Conservation (phyloP, 2,888 invertebrate species). For the Melanostoma scalare region DNA sequence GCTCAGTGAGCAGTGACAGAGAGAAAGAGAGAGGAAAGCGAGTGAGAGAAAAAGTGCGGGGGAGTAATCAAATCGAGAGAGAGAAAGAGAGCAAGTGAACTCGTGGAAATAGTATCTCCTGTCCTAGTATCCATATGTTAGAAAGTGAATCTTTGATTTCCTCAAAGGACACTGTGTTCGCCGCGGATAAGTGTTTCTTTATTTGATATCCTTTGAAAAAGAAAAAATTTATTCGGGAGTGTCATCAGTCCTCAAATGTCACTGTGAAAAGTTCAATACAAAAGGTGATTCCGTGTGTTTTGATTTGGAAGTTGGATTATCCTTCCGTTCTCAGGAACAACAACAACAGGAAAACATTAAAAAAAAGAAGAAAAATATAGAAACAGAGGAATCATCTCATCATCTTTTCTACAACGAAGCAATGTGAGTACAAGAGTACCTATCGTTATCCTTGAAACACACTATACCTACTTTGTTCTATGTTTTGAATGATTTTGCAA, state of each 20-base stretch:
- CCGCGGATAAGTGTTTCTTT: constrained; percentile 45
- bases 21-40: background rate
- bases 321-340: constrained; percentile 50
- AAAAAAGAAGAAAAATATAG: constrained; percentile 24
- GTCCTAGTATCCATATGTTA: constrained; percentile 55
- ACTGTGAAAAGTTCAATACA: constrained; percentile 46
- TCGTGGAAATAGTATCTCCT: constrained; percentile 40
- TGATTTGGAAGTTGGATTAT: constrained; percentile 46
- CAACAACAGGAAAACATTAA: constrained; percentile 12
- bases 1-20: background rate
- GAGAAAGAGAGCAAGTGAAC: constrained; percentile 22
- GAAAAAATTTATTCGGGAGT: constrained; percentile 26
- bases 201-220: constrained; percentile 9
- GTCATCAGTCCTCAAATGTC: constrained; percentile 24
- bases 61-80: background rate
- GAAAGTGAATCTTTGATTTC: constrained; percentile 46
- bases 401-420: constrained; percentile 65
- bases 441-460: constrained; percentile 61
- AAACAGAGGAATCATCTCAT: constrained; percentile 47
- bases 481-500: constrained; percentile 55
- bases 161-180: constrained; percentile 48
- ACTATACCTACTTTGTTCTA: background rate
- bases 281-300: constrained; percentile 14
- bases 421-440: constrained; percentile 55
- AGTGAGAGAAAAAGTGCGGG: constrained; percentile 10